phyloP scores from a whole-genome alignment of 1,140 invertebrate species.

The Hirudo medicinalis region DNA sequence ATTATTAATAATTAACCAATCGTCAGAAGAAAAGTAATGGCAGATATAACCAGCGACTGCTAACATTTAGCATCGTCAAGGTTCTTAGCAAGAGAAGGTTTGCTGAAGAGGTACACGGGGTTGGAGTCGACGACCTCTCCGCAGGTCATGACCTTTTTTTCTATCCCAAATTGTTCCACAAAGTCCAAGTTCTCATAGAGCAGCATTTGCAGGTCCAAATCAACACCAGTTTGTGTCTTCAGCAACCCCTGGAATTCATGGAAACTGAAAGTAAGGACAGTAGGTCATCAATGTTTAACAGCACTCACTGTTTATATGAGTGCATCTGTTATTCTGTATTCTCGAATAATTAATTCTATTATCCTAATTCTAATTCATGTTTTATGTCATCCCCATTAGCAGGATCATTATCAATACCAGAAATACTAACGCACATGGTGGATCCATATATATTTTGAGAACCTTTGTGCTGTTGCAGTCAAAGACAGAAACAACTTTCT shows the following conservation, averaged over 20 bases:
- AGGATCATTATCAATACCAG: background rate
- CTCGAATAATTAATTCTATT: background rate
- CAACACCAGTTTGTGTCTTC: background rate
- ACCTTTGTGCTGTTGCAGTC: background rate
- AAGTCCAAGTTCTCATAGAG: conserved; percentile 3
- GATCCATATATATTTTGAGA: conserved; percentile 6
- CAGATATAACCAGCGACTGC: background rate
- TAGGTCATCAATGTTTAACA: background rate
- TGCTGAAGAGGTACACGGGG: background rate
- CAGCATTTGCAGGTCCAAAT: background rate
- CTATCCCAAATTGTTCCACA: background rate
- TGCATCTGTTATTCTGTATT: too few species aligned
- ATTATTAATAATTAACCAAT: too few species aligned
- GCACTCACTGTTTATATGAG: background rate
- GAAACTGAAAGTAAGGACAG: background rate
- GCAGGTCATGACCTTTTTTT: background rate
- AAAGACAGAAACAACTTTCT: conserved; percentile 1
- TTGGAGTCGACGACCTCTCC: background rate
- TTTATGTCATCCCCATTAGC: background rate
- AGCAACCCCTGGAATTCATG: background rate
- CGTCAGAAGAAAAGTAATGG: background rate
- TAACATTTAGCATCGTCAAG: conserved; percentile 2
- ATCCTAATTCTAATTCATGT: background rate
- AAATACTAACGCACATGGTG: background rate
- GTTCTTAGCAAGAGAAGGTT: background rate